Base-by-base conservation (phyloP, 2,113 vertebrate species). In the Otus sunia region DNA sequence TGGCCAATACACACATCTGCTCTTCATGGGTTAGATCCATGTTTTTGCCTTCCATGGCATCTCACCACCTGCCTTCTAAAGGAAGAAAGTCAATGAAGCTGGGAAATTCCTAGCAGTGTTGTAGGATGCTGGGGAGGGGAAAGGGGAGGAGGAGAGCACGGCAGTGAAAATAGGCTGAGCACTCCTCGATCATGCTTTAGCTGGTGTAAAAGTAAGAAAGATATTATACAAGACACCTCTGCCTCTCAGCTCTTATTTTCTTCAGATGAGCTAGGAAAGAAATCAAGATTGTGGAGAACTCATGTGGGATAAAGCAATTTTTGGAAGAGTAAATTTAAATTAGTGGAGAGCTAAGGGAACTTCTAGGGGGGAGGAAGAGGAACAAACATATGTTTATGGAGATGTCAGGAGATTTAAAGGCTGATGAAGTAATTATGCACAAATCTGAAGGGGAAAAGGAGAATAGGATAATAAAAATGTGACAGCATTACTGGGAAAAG, bases 331-430 rank as follows among this genome's bases (percentile, higher is more conserved):
- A 89, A 75, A 91, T 90, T 89, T 89, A 81, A 87, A 93, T 78
- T 69, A 89, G 77, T 64, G 39, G 58, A 81, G 80, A 95, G 73
- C 62, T 81, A 79, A 92, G 86, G 94, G 92, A 97, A 87, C 80
- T 79, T 86, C 0, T 17, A 67, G 8, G 23, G 2, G 11, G 15
- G 14, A 68, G 11, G 59, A 87, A 79, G 29, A 71, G 53, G 45
- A 89, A 82, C 52, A 95, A 96, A 73, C 94, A 95, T 88, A 96
- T 94, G 86, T 91, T 92, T 92, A 88, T 30, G 32, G 56, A 90
- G 91, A 79, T 73, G 76, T 45, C 92, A 96, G 55, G 92, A 94
- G 92, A 97, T 91, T 88, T 94, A 79, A 96, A 94, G 75, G 84
- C 74, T 92, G 84, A 95, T 90, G 58, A 88, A 94, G 69, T 96